Evolutionary conservation across 1,140 invertebrate genomes (phyloP).

Genomic region (Mesaphorura yosii): DNA sequence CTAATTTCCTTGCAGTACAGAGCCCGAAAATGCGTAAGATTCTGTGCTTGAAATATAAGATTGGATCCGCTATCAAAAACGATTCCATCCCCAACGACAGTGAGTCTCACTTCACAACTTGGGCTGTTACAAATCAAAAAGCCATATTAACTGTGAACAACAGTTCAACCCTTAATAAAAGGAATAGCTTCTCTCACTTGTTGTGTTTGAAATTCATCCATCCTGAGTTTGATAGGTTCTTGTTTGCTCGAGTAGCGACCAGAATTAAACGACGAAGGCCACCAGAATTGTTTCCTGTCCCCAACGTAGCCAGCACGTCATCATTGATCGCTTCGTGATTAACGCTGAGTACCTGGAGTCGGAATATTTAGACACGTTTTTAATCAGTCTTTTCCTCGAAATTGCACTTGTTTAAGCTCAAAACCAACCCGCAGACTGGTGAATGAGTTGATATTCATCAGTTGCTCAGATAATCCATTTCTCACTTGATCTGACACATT

Average conservation of each 20-base stretch:
- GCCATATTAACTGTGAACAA: slow-evolving; percentile 5
- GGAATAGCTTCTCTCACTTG: slow-evolving; percentile 15
- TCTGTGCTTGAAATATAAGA: slow-evolving; percentile 13
- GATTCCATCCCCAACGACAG: slow-evolving; percentile 7
- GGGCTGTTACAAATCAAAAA: slow-evolving; percentile 13
- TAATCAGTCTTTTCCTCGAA: too few species aligned
- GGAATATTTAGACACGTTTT: too few species aligned
- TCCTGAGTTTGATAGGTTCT: slow-evolving; percentile 12
- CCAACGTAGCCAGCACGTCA: slow-evolving; percentile 13
- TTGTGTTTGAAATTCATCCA: slow-evolving; percentile 14
- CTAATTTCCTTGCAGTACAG: slow-evolving; percentile 18
- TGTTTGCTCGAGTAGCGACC: slow-evolving; percentile 13
- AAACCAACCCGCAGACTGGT: too few species aligned
- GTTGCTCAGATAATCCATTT: too few species aligned
- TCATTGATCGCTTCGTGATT: slow-evolving; percentile 20
- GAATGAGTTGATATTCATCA: too few species aligned
- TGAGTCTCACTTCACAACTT: slow-evolving; percentile 16
- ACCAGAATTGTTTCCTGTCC: slow-evolving; percentile 4
- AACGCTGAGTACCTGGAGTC: slow-evolving; percentile 21
- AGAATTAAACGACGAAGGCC: slow-evolving; percentile 16
- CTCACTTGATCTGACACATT: too few species aligned
- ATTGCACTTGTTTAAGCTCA: too few species aligned
- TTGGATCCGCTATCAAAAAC: slow-evolving; percentile 16
- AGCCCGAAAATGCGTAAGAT: slow-evolving; percentile 21
- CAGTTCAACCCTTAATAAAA: too few species aligned